Percentiles rank a stretch among this genome's conserved stretches.
These are phyloP conservation scores for Umimayanthus chanpuru DNA, from an alignment of 92 coral and sea anemone genomes.

Conservation along the genomic window DNA sequence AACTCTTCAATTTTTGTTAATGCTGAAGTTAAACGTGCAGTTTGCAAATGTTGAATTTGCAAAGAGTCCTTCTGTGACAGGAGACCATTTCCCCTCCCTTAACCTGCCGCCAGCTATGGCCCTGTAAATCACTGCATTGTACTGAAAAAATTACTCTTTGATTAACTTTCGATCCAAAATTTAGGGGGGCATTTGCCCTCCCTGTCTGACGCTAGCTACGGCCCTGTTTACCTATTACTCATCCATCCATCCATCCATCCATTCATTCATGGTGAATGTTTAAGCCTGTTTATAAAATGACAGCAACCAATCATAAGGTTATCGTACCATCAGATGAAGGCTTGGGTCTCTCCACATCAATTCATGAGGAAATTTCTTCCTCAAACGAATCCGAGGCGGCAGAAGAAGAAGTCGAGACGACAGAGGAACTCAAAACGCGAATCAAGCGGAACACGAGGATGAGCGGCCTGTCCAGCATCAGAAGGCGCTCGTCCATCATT, in stretches of 20 bases:
- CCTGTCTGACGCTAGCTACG: too few relatives aligned
- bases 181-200: too few relatives aligned
- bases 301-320: not conserved
- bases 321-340: constrained; percentile 22
- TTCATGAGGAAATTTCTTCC: not conserved
- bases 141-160: too few relatives aligned
- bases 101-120: too few relatives aligned
- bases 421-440: constrained; percentile 38
- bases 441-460: constrained; percentile 24
- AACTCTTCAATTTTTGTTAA: too few relatives aligned
- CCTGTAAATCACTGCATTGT: too few relatives aligned
- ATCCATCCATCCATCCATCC: not conserved
- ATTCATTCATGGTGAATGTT: not conserved
- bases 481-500: constrained; percentile 25
- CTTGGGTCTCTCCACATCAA: not conserved
- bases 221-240: too few relatives aligned
- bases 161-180: too few relatives aligned
- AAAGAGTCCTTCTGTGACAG: too few relatives aligned
- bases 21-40: too few relatives aligned
- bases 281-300: not conserved
- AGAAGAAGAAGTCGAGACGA: constrained; percentile 34
- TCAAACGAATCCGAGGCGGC: not conserved
- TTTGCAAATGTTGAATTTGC: too few relatives aligned
- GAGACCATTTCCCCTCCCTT: too few relatives aligned
- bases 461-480: not conserved